phyloP scores from a whole-genome alignment of 2,888 invertebrate species.

The Aporophyla nigra region DNA sequence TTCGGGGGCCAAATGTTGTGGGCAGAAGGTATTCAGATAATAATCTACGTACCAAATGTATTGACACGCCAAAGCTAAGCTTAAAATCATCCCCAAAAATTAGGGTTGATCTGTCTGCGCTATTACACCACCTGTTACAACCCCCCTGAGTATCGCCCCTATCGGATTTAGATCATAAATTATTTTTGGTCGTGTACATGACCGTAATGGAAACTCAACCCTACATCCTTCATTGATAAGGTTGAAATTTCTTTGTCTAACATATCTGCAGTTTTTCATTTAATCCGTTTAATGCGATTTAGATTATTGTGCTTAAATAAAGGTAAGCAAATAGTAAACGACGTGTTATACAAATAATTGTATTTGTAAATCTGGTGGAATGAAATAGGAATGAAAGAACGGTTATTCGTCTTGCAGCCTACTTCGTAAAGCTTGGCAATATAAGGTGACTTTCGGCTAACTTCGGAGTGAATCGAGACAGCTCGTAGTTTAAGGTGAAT shows the following conservation, averaged over 20 bases:
- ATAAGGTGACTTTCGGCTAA: too few species aligned
- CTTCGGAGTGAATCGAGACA: too few species aligned
- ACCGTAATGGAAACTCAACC: constrained; percentile 25
- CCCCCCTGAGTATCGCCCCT: constrained; percentile 69
- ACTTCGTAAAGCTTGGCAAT: too few species aligned
- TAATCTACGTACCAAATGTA: constrained; percentile 59
- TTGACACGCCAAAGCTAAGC: constrained; percentile 62
- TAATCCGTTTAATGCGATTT: constrained; percentile 78
- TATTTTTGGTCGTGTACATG: constrained; percentile 53
- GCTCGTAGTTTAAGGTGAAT: too few species aligned
- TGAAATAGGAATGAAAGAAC: neutral
- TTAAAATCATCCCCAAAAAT: constrained; percentile 78
- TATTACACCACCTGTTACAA: constrained; percentile 81
- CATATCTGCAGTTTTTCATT: constrained; percentile 51
- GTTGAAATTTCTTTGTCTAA: constrained; percentile 14
- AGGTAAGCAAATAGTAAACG: constrained; percentile 68
- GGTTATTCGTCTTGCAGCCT: too few species aligned
- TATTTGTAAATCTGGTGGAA: constrained; percentile 43
- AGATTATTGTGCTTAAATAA: constrained; percentile 71
- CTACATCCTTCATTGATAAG: neutral
- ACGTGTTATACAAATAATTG: constrained; percentile 65
- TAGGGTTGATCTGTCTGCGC: constrained; percentile 78
- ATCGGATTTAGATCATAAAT: constrained; percentile 73
- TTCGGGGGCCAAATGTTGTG: too few species aligned
- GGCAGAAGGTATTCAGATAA: neutral